A percentile compares a stretch with the other conserved stretches of the same genome.
Evolutionary conservation across 1,140 invertebrate species (phyloP).

Genomic region (Zophobas morio): DNA sequence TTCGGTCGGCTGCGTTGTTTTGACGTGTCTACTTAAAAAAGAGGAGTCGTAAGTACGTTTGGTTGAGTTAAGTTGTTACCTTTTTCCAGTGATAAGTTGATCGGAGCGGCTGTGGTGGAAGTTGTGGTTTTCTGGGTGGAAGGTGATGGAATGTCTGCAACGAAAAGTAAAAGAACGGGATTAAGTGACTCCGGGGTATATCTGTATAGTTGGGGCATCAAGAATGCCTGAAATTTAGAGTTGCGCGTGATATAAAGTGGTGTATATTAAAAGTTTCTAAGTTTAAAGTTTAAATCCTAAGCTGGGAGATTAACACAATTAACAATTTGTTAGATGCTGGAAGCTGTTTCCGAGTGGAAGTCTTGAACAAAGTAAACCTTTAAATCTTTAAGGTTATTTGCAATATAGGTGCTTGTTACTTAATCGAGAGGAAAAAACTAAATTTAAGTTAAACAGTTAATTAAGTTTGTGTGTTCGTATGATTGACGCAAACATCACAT

Average conservation of each 20-base stretch:
- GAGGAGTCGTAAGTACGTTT: constrained; percentile 41
- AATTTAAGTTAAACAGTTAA: too few relatives aligned
- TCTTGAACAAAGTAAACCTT: background rate
- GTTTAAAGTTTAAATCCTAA: constrained; percentile 37
- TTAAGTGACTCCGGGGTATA: too few relatives aligned
- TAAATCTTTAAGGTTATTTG: too few relatives aligned
- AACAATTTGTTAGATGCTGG: constrained; percentile 27
- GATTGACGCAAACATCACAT: too few relatives aligned
- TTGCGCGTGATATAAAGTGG: constrained; percentile 37
- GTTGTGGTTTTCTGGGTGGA: constrained; percentile 57
- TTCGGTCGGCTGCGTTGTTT: constrained; percentile 58
- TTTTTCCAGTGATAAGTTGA: constrained; percentile 55
- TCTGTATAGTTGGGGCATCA: background rate
- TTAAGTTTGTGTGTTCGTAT: too few relatives aligned
- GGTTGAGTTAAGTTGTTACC: constrained; percentile 48
- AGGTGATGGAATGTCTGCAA: constrained; percentile 58
- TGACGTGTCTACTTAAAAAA: constrained; percentile 49
- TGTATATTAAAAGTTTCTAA: constrained; percentile 21
- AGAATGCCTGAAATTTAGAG: background rate
- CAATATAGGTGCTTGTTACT: background rate
- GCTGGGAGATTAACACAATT: constrained; percentile 24
- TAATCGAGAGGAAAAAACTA: background rate
- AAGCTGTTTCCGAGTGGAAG: background rate
- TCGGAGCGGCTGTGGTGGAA: constrained; percentile 53
- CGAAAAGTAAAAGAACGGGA: constrained; percentile 7